A percentile compares a stretch with the other conserved stretches of the same genome.
phyloP scores from a whole-genome alignment of 2,797 vertebrate genomes.

The Sebastiscus tertius region DNA sequence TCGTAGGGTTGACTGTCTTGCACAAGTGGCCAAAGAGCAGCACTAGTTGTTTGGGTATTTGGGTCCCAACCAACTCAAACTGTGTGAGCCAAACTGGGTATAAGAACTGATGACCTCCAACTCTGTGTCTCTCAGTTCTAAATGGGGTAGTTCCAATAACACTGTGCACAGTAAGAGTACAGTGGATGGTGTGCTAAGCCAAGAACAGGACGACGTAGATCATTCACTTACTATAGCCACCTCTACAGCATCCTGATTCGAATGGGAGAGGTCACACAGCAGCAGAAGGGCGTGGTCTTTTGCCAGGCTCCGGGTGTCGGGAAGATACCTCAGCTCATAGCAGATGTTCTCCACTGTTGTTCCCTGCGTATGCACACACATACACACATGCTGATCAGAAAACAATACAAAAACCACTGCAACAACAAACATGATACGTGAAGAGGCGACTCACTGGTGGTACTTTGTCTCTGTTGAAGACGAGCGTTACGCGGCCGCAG shows the following conservation, averaged over 20 bases:
- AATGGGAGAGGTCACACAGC: constrained; percentile 90
- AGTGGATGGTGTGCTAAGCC: not conserved
- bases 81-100: not conserved
- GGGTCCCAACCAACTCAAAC: not conserved
- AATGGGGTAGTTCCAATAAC: not conserved
- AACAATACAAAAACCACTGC: not conserved
- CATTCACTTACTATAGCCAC: constrained; percentile 92
- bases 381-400: not conserved
- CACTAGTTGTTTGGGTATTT: not conserved
- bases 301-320: constrained; percentile 86
- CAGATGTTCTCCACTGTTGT: constrained; percentile 95
- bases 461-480: constrained; percentile 91
- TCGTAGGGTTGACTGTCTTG: not conserved
- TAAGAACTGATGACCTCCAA: not conserved
- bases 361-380: constrained; percentile 80
- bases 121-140: no score
- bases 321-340: constrained; percentile 92
- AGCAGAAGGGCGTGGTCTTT: constrained; percentile 88
- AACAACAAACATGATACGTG: accelerated
- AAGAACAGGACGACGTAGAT: accelerated
- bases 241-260: constrained; percentile 89
- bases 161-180: not conserved
- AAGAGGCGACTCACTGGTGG: constrained; percentile 85
- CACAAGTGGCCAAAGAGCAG: not conserved
- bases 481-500: constrained; percentile 93